Base-by-base conservation (phyloP, 1,140 invertebrate species). In the Onthophagus taurus region DNA sequence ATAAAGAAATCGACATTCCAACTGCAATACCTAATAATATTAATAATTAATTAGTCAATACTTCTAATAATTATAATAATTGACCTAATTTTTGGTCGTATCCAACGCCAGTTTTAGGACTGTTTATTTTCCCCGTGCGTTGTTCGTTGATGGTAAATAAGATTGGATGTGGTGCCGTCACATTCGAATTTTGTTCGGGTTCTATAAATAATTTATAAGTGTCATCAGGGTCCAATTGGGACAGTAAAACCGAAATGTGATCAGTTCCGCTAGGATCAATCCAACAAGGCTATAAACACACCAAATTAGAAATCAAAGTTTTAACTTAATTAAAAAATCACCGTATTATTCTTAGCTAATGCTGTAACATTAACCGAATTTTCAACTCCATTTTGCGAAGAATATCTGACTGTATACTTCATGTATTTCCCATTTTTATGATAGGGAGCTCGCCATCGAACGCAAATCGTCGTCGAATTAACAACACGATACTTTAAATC, bases 151-250 rank as follows among this genome's bases (percentile, higher is more conserved):
- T 21, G 24, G 11, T 20, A 31, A 4, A 13, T 31, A 11, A 16
- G 16, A 31, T 20, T n/a, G 17, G 13, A 14, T 29, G 6, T 26
- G n/a, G 23, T 26, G 23, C 23, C 23, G n/a, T 26, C 23, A 6
- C 6, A 11, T 16, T 26, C 3, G 38, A 41, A 19, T 16, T 29
- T 13, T 41, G 24, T 16, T 41, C 38, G 7, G 19, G 19, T 17
- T 68, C 64, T 17, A 78, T 64, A 48, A 68, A 61, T 23, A 78
- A 63, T 30, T 67, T 71, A 46, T 79, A 78, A 14, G 60, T 53
- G 33, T 64, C 66, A 13, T 70, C 69, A 1, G 66, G 58, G 9
- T 65, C 31, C 19, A 78, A 54, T 23, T 61, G 64, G 8, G 61
- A 61, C 31, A 77, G 50, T 48, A 59, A 53, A 0, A 58, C 57